Percentiles rank a stretch among this genome's conserved stretches.
Evolutionary conservation across 2,113 vertebrate genomes (phyloP).

Genomic region (Sprattus sprattus): DNA sequence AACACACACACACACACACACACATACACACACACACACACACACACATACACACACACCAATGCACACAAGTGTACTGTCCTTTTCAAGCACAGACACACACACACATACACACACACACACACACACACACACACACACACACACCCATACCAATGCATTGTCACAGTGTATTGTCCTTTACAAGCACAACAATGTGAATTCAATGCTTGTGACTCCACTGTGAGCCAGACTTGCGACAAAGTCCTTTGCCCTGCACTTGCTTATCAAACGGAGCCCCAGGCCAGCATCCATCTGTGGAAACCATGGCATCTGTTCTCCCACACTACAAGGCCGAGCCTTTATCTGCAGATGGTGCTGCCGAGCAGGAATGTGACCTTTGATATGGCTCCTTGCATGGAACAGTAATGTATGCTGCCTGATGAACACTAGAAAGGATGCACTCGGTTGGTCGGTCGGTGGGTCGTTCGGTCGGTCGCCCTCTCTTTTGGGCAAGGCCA

Average conservation of each 20-base stretch:
- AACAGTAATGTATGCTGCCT: conserved; percentile 50
- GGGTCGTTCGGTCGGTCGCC: neutral
- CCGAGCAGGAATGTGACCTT: conserved; percentile 73
- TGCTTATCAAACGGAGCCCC: conserved; percentile 71
- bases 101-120: conserved; percentile 34
- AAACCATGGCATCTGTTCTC: conserved; percentile 70
- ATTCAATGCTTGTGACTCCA: conserved; percentile 56
- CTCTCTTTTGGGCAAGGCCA: neutral
- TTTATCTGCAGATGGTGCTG: conserved; percentile 76
- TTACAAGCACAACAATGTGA: conserved; percentile 43
- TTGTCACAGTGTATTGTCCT: neutral
- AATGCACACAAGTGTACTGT: conserved; percentile 28
- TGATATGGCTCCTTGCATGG: conserved; percentile 62
- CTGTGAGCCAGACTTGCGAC: conserved; percentile 64
- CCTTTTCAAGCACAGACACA: conserved; percentile 19
- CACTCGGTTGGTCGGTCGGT: conserved; percentile 15
- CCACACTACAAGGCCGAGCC: conserved; percentile 63
- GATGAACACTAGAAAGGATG: conserved; percentile 46
- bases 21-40: conserved; percentile 30
- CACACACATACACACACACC: conserved; percentile 22
- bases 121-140: conserved; percentile 25
- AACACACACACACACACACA: conserved; percentile 28
- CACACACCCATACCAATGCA: conserved; percentile 24
- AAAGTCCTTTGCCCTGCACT: conserved; percentile 66
- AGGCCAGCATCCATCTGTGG: conserved; percentile 77